Evolutionary conservation across 2,797 vertebrate genomes (phyloP).

Genomic region (Caiman crocodilus): DNA sequence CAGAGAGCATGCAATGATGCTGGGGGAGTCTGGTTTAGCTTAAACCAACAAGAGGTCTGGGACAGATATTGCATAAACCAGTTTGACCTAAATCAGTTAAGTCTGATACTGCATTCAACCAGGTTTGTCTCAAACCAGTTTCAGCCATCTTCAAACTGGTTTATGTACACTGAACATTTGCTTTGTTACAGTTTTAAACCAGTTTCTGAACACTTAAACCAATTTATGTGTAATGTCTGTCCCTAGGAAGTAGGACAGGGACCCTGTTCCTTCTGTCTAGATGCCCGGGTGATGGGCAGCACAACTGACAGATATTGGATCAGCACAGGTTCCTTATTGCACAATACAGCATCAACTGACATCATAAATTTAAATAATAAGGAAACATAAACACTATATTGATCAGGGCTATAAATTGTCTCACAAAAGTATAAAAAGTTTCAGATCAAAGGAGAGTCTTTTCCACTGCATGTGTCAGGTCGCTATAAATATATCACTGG

Average conservation of each 20-base stretch:
- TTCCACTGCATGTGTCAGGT: background rate
- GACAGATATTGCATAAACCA: too few species aligned
- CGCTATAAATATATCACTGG: background rate
- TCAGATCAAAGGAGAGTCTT: background rate
- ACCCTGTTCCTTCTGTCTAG: background rate
- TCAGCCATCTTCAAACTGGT: too few species aligned
- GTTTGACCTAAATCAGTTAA: too few species aligned
- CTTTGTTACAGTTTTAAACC: too few species aligned
- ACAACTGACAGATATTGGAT: background rate
- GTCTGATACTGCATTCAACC: too few species aligned
- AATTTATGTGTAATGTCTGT: too few species aligned
- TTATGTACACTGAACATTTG: too few species aligned
- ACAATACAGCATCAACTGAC: background rate
- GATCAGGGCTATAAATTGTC: background rate
- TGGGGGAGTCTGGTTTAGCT: too few species aligned
- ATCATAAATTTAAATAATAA: background rate
- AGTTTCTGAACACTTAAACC: too few species aligned
- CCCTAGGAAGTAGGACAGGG: background rate
- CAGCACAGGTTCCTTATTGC: background rate
- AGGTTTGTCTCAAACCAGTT: too few species aligned
- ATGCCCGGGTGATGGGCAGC: background rate
- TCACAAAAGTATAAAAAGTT: background rate
- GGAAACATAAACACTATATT: background rate
- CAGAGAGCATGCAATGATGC: too few species aligned
- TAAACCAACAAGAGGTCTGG: too few species aligned